A percentile compares a stretch with the other conserved stretches of the same genome.
Evolutionary conservation across 2,113 vertebrate species (phyloP).

Genomic region (Cricetomys ansorgei): DNA sequence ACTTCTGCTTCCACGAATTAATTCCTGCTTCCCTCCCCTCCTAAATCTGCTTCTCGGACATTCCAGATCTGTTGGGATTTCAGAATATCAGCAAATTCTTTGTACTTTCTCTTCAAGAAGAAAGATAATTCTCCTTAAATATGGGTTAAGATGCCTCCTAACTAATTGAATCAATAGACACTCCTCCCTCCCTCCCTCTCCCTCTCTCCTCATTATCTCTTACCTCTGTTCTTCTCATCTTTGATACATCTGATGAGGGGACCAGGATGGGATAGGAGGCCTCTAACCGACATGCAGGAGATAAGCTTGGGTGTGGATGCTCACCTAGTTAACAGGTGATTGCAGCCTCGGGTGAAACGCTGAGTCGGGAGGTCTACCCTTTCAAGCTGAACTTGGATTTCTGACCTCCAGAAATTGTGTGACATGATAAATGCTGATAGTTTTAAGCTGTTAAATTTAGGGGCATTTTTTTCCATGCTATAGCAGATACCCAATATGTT

Average conservation of each 20-base stretch:
- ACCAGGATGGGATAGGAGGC: neutral
- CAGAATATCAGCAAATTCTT: neutral
- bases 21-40: neutral
- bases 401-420: slow-evolving; percentile 15
- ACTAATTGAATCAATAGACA: neutral
- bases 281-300: neutral
- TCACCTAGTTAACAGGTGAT: neutral
- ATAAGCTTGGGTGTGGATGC: neutral
- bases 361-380: neutral
- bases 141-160: neutral
- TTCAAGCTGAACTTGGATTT: neutral
- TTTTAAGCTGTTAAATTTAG: slow-evolving; percentile 16
- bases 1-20: neutral
- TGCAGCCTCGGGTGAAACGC: neutral
- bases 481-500: neutral
- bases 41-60: neutral
- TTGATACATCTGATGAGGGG: too few species aligned
- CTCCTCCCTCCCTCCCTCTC: neutral
- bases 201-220: neutral
- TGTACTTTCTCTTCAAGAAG: neutral
- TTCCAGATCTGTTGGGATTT: neutral
- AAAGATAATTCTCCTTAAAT: neutral
- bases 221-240: neutral
- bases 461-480: neutral
- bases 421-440: neutral